Evolutionary conservation across 64 coral and sea anemone genomes (phyloP).

Genomic region (Montipora foliosa): DNA sequence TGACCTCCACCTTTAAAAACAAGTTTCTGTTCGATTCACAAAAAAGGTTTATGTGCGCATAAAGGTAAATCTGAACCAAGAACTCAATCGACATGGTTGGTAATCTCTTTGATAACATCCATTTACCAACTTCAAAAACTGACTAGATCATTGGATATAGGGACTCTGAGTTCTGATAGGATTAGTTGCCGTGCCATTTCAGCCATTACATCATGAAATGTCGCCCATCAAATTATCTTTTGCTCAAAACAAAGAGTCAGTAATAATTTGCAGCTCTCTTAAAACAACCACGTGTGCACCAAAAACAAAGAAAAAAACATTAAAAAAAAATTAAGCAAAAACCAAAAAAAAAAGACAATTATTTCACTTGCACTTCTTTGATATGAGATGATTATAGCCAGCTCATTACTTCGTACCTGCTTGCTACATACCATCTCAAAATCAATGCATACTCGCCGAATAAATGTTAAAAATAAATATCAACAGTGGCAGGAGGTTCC

Average conservation of each 20-base stretch:
- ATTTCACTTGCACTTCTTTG: neutral
- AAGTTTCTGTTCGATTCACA: neutral
- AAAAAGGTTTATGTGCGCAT: neutral
- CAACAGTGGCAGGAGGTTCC: neutral
- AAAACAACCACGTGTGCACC: neutral
- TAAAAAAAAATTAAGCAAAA: no score
- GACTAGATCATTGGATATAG: neutral
- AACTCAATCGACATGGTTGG: neutral
- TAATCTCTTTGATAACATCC: neutral
- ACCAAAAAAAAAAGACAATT: neutral
- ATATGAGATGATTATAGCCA: neutral
- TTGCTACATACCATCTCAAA: neutral
- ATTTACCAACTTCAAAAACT: neutral
- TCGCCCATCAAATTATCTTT: neutral
- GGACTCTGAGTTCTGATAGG: neutral
- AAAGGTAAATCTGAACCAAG: neutral
- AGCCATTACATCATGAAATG: neutral
- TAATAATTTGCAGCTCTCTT: neutral
- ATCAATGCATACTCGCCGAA: neutral
- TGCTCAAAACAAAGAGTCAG: neutral
- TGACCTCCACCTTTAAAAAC: slow-evolving; percentile 44
- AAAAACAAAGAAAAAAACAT: no score
- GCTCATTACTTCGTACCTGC: neutral
- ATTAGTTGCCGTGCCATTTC: neutral
- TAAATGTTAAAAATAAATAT: neutral